Base-by-base conservation (phyloP, 2,888 invertebrate genomes). In the Spisula solida region DNA sequence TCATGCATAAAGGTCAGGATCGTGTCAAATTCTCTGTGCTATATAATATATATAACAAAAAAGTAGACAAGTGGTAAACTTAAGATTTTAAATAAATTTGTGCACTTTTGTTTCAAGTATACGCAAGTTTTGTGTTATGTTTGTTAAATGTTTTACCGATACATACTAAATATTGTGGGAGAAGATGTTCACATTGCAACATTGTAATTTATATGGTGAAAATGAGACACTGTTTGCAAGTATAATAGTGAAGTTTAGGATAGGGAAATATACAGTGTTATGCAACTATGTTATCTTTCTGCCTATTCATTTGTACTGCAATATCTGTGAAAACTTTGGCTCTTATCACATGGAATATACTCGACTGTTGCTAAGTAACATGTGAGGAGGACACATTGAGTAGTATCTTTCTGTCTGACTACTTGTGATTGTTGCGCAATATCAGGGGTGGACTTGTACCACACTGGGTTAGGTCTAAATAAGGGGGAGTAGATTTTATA, bases 221-320 rank as follows among this genome's bases (percentile, higher is more conserved):
- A 66, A n/a, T 10, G 20, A 66, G 60, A 2, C 60, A n/a, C 5
- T 66, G 60, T 66, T 66, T 66, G 25, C 8, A 66, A 66, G 25
- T 66, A 66, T 66, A 25, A 66, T 66, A 66, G 60, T 66, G 0
- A n/a, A 25, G 60, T n/a, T 66, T 25, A 66, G 0, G 25, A 25
- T 25, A n/a, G 60, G 25, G n/a, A n/a, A 66, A 25, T 66, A 66
- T 25, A 66, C 60, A 66, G 25, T 41, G 10, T 8, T 25, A 0
- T 66, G 25, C 60, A 66, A 66, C n/a, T 66, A 25, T 66, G 60
- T 66, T 66, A 66, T 66, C 60, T 25, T 66, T 10, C n/a, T 66
- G n/a, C 12, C n/a, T 25, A 41, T 66, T 25, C 60, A 66, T 66
- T 66, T 66, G 60, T 25, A 66, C 60, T 25, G 25, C 60, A 25